Conservation (phyloP, 2,888 invertebrate species). For the Ectobius pallidus region DNA sequence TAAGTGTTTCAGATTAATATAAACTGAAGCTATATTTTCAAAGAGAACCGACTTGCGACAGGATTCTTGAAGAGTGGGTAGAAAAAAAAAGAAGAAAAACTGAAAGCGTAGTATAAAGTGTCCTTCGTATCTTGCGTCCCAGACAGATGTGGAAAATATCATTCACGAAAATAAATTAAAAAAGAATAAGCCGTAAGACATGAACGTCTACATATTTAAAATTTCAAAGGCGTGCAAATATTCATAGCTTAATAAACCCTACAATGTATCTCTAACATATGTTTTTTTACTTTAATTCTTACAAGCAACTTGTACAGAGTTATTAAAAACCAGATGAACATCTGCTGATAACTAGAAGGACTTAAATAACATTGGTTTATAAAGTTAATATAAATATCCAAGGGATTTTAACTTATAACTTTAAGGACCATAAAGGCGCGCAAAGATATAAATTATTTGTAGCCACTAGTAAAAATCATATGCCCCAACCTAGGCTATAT, state of each 20-base stretch:
- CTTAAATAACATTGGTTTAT: background rate
- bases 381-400: background rate
- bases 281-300: background rate
- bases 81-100: background rate
- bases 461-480: too few relatives aligned
- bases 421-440: too few relatives aligned
- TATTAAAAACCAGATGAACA: background rate
- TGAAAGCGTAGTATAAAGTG: background rate
- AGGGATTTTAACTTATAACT: background rate
- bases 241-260: constrained; percentile 19
- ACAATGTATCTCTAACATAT: background rate
- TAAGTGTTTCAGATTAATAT: constrained; percentile 23
- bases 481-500: too few relatives aligned
- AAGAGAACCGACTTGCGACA: constrained; percentile 13
- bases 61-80: background rate
- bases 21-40: background rate
- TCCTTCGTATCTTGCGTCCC: background rate
- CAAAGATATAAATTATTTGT: too few relatives aligned
- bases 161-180: constrained; percentile 5
- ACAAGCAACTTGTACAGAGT: background rate
- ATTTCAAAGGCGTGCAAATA: constrained; percentile 2
- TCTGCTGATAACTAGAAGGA: background rate
- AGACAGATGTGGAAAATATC: constrained; percentile 4
- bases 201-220: constrained; percentile 15
- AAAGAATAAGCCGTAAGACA: too few relatives aligned